Percentiles rank a stretch among this genome's conserved stretches.
phyloP scores from a whole-genome alignment of 2,888 invertebrate genomes.

The Leptinotarsa tumamoca region DNA sequence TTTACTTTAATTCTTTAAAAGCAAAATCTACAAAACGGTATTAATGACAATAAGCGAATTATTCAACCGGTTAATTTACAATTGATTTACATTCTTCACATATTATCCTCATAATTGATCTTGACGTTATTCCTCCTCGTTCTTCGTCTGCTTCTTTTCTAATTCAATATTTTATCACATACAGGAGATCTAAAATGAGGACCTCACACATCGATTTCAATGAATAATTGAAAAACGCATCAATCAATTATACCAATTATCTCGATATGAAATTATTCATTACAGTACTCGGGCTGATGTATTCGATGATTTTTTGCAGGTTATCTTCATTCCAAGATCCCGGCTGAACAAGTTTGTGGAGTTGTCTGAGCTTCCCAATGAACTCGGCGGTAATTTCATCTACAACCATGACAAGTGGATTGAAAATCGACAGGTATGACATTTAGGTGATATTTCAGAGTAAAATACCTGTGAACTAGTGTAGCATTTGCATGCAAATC shows the following conservation, averaged over 20 bases:
- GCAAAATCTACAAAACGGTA: too few species aligned
- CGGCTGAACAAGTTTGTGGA: conserved; percentile 79
- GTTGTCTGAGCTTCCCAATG: conserved; percentile 76
- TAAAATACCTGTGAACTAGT: too few species aligned
- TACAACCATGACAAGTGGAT: conserved; percentile 83
- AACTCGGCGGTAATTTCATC: conserved; percentile 78
- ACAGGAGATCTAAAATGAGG: not conserved
- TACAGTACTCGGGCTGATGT: not conserved
- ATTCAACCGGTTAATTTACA: too few species aligned
- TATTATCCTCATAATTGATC: too few species aligned
- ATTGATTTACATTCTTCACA: too few species aligned
- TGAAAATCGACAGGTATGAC: conserved; percentile 78
- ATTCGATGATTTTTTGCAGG: conserved; percentile 68
- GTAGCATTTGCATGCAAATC: too few species aligned
- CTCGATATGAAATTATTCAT: conserved; percentile 6
- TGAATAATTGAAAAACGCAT: not conserved
- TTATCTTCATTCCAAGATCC: conserved; percentile 76
- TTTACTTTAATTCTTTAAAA: too few species aligned
- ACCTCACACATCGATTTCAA: not conserved
- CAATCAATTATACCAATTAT: not conserved
- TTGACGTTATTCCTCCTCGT: too few species aligned
- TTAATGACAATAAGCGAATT: too few species aligned
- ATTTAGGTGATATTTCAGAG: conserved; percentile 12
- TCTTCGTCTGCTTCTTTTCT: too few species aligned
- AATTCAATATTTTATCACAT: too few species aligned